Base-by-base conservation (phyloP, 2,113 vertebrate genomes). In the Abramis brama region DNA sequence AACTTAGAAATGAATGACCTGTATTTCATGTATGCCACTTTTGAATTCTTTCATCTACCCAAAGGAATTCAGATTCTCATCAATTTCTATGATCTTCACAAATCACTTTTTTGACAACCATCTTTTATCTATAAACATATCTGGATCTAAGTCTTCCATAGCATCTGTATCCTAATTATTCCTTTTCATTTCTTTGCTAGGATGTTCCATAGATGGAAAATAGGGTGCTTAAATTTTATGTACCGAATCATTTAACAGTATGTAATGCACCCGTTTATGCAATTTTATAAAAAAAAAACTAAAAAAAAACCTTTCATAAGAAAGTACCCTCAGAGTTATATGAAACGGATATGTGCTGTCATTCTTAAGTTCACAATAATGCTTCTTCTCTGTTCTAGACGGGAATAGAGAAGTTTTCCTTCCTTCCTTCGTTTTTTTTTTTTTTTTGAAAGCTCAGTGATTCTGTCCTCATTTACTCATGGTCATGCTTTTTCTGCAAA, bases 21-120 rank as follows among this genome's bases (percentile, higher is more conserved):
- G 36, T 80, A 43, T 80, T 64, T 80, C 78, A 64, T 64, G 78
- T 43, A 19, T 25, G 57, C 57, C 59, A 13, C 39, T 80, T 15
- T 3, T 5, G 57, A 64, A 43, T 80, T 80, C 36, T 27, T 80
- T 80, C 59, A 64, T 64, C 39, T 25, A 45, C n/a, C 62, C 43
- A 80, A 10, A 80, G 36, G 57, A 62, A 30, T 55, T 52, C 50
- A 55, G 50, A 80, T 62, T 80, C 78, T 80, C 57, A 45, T 80
- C 59, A 64, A 64, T 80, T 64, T 64, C 78, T 62, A 17, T 15
- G 12, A 80, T 80, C 33, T 62, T 25, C 78, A 80, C 13, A 80
- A 15, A 79, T 79, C n/a, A n/a, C n/a, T n/a, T n/a, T n/a, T 39
- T 45, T 39, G 57, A 62, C 57, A 43, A 12, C 3, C 21, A 9